Evolutionary conservation across 2,888 invertebrate genomes (phyloP), one percentile per base, ranked within the genome.

Genomic region (Conchocele bisecta): DNA sequence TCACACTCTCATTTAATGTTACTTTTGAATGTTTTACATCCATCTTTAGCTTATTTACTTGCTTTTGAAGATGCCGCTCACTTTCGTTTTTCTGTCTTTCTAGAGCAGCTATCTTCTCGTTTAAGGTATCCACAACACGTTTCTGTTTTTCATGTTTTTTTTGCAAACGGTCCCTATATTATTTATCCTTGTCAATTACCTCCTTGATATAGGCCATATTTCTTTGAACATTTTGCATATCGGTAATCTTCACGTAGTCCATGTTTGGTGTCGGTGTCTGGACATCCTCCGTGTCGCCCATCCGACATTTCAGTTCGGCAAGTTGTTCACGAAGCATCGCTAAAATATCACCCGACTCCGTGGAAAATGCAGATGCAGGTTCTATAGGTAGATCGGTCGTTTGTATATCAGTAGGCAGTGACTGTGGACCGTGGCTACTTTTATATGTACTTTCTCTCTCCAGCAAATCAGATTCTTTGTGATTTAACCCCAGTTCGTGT

Each of bases 301-400:
- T 65, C 11, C 26, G 60, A 54, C 48, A 69, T 37, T 54, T 72
- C 60, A 76, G 35, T 53, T 58, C 63, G 24, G 44, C 53, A 1
- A 76, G 54, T 24, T 76, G 76, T 22, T 76, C 76, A 20, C 69
- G 50, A 7, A 76, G 65, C 1, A 72, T 72, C 24, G 61, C 63
- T n/a, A 72, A 41, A 15, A 67, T 26, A 20, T 76, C 76, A 20
- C 72, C 66, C 26, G 75, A 76, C 15, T 65, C 50, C 17, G 71
- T 72, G 33, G 72, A 68, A 5, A 53, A 68, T 13, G 72, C 50
- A 15, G 68, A 56, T 13, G 59, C 35, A 37, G 67, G 58, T 28
- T 26, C 26, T 5, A 26, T 3, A 13, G 4, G 31, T n/a, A 51
- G 35, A 51, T 51, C 20, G 2, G 35, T 11, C 7, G 13, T 33